Base-by-base conservation (phyloP, 2,888 invertebrate genomes). In the Stegophylla sp. region DNA sequence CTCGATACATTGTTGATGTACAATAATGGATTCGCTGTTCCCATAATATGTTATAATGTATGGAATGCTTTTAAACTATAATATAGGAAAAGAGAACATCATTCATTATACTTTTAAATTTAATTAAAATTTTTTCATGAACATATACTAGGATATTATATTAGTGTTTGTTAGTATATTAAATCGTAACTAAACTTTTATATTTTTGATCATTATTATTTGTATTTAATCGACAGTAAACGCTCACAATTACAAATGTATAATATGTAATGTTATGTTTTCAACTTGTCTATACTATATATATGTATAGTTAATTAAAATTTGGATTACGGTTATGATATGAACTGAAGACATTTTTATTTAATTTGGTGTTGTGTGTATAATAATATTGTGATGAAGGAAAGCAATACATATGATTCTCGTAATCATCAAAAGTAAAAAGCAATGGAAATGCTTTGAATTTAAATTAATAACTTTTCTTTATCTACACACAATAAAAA, bases 401-500 rank as follows among this genome's bases (percentile, higher is more conserved):
- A 34, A 34, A 34, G 34, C 34, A 34, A 34, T 34, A 5, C 34
- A 7, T 59, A 26, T 26, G 12, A 13, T 26, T 28, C 43, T 72
- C 10, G 12, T 59, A 53, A 51, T 59, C 15, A 20, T 63, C 15
- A 64, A 43, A 53, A 23, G 20, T 20, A 43, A 67, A 51, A 41
- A 34, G 48, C 48, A 69, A 71, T 41, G 10, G 20, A 45, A 67
- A 71, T 41, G 34, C 1, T 34, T 34, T n/a, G 23, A 69, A 48
- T 69, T 45, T 61, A 67, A 77, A 71, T 51, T 69, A 5, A 48
- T 71, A 71, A 71, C 61, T 51, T 63, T 74, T 74, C 34, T 51
- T 64, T 51, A 5, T 61, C 4, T 28, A 48, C 23, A 48, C 23
- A 71, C 3, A 69, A 61, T 45, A 41, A 48, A 59, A 77, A 76